Conservation (phyloP, 2,797 vertebrate genomes). For the Knipowitschia caucasica region DNA sequence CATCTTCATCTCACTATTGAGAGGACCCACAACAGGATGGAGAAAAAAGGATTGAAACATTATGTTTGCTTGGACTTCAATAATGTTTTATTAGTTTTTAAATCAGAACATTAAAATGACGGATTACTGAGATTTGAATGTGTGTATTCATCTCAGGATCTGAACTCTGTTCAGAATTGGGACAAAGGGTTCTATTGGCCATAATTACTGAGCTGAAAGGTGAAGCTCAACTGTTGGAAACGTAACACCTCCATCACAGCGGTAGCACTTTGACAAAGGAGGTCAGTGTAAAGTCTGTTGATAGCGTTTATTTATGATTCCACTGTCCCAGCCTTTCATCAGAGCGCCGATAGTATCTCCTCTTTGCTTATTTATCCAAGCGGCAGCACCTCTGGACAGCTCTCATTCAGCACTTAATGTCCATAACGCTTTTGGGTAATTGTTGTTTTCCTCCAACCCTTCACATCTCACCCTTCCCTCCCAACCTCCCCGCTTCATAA, state of each 20-base stretch:
- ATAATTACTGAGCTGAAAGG: conserved; percentile 42
- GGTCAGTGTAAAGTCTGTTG: conserved; percentile 64
- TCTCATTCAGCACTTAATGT: conserved; percentile 68
- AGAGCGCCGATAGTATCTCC: conserved; percentile 54
- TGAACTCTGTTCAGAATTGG: neutral
- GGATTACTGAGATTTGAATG: neutral
- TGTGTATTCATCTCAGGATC: neutral
- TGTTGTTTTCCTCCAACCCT: conserved; percentile 69
- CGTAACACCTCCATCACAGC: conserved; percentile 55
- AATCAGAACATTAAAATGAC: neutral
- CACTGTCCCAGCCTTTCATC: conserved; percentile 60
- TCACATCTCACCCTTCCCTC: conserved; percentile 45
- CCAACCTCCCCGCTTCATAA: conserved; percentile 52
- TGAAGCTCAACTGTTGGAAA: conserved; percentile 47
- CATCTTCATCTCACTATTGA: conserved; percentile 39
- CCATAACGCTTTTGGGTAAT: conserved; percentile 65
- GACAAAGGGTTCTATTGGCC: conserved; percentile 4
- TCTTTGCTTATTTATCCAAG: conserved; percentile 67
- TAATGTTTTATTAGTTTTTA: no score
- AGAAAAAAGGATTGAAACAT: no score
- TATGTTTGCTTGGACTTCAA: no score
- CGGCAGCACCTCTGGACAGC: conserved; percentile 56
- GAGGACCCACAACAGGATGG: conserved; percentile 28
- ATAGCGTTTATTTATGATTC: conserved; percentile 67
- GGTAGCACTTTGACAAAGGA: conserved; percentile 53